phyloP scores from a whole-genome alignment of 2,888 invertebrate genomes.

The Drymonia ruficornis region DNA sequence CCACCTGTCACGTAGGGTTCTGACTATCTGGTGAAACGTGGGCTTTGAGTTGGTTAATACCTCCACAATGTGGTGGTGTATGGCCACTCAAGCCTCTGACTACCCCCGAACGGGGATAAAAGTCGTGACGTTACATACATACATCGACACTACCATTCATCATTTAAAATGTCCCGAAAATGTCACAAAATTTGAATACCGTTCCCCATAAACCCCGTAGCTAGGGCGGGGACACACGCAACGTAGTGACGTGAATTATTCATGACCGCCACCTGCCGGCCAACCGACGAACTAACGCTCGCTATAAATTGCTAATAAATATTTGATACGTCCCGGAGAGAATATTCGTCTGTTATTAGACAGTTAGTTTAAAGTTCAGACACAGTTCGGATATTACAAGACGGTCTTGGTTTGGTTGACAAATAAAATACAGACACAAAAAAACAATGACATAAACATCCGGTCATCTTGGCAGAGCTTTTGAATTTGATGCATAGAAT shows the following conservation, averaged over 20 bases:
- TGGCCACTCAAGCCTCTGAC: no score
- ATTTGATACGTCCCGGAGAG: conserved; percentile 27
- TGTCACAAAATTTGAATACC: conserved; percentile 47
- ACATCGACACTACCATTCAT: background rate
- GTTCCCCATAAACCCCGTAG: conserved; percentile 42
- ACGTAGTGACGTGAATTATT: conserved; percentile 54
- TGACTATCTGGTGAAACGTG: no score
- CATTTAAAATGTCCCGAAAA: conserved; percentile 31
- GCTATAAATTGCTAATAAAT: conserved; percentile 49
- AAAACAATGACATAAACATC: conserved; percentile 34
- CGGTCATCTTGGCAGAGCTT: conserved; percentile 28
- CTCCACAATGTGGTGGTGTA: no score
- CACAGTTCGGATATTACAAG: no score
- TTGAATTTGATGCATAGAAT: conserved; percentile 15
- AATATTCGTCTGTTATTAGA: background rate
- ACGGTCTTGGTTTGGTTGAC: no score
- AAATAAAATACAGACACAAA: conserved; percentile 14
- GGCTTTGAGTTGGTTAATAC: no score
- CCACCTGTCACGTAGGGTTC: no score
- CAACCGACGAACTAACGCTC: conserved; percentile 65
- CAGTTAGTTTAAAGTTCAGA: no score
- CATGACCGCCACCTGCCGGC: conserved; percentile 66
- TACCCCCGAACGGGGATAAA: no score
- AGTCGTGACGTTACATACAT: no score
- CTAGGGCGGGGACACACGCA: conserved; percentile 40